These are phyloP conservation scores for Brachionus rotundiformis DNA, from an alignment of 1,140 invertebrate genomes.

Conservation along the genomic window DNA sequence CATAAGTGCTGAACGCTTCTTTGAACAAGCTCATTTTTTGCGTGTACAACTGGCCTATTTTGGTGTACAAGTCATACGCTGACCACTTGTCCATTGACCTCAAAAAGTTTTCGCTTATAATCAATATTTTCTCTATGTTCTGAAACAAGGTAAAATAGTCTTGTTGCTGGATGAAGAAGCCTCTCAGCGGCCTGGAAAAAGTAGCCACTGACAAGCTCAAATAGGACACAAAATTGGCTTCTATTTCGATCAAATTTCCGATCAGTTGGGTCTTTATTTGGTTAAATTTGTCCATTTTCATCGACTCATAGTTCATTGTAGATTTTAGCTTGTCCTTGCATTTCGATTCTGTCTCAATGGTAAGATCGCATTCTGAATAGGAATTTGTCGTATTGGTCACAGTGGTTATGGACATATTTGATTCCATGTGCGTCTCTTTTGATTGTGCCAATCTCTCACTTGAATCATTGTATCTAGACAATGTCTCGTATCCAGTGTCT, in stretches of 20 bases:
- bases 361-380: slow-evolving; percentile 25
- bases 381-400: slow-evolving; percentile 28
- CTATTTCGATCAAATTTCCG: slow-evolving; percentile 30
- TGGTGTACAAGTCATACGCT: slow-evolving; percentile 42
- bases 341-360: background rate
- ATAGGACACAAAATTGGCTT: slow-evolving; percentile 42
- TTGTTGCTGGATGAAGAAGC: slow-evolving; percentile 49
- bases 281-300: slow-evolving; percentile 41
- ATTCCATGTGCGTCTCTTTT: background rate
- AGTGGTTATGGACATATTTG: background rate
- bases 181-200: slow-evolving; percentile 28
- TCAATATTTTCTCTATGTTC: slow-evolving; percentile 42
- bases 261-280: slow-evolving; percentile 30
- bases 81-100: slow-evolving; percentile 51
- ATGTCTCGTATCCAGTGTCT: slow-evolving; percentile 23
- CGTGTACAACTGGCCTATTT: slow-evolving; percentile 44
- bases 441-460: background rate
- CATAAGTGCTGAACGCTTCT: slow-evolving; percentile 39
- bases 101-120: slow-evolving; percentile 46
- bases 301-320: slow-evolving; percentile 23
- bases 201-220: slow-evolving; percentile 21
- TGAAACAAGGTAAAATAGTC: slow-evolving; percentile 50
- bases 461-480: slow-evolving; percentile 32
- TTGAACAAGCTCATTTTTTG: slow-evolving; percentile 51
- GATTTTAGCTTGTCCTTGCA: background rate